Conservation (phyloP, 2,797 vertebrate genomes). For the Sebastes nivosus region DNA sequence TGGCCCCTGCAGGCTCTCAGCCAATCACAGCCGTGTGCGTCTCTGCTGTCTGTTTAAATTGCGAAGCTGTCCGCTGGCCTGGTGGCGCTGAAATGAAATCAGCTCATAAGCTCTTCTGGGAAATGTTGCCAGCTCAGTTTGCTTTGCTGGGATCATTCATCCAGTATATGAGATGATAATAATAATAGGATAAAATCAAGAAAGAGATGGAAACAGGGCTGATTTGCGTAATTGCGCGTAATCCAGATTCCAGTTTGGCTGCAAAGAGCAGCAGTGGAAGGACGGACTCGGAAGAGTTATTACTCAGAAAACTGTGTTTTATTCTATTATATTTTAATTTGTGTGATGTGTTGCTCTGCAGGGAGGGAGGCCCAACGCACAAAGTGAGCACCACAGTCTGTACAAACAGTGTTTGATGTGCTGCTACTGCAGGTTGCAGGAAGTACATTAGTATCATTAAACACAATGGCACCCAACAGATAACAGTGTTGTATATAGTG, state of each 20-base stretch:
- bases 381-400: neutral
- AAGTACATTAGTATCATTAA: no score
- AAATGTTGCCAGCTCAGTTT: constrained; percentile 45
- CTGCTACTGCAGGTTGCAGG: no score
- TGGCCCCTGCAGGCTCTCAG: constrained; percentile 28
- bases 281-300: neutral
- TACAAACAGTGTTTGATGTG: neutral
- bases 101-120: constrained; percentile 63
- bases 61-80: constrained; percentile 25
- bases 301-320: neutral
- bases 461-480: no score
- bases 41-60: constrained; percentile 24
- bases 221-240: neutral
- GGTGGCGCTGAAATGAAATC: constrained; percentile 51
- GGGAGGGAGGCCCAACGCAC: neutral
- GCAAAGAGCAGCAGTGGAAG: neutral
- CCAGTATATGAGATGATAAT: neutral
- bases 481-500: no score
- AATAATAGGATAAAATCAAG: neutral
- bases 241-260: neutral
- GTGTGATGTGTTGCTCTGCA: neutral
- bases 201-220: neutral
- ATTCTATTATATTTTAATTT: neutral
- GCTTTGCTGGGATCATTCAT: neutral
- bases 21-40: constrained; percentile 55